Evolutionary conservation across 2,888 invertebrate species (phyloP).

Genomic region (Meliscaeva auricollis): DNA sequence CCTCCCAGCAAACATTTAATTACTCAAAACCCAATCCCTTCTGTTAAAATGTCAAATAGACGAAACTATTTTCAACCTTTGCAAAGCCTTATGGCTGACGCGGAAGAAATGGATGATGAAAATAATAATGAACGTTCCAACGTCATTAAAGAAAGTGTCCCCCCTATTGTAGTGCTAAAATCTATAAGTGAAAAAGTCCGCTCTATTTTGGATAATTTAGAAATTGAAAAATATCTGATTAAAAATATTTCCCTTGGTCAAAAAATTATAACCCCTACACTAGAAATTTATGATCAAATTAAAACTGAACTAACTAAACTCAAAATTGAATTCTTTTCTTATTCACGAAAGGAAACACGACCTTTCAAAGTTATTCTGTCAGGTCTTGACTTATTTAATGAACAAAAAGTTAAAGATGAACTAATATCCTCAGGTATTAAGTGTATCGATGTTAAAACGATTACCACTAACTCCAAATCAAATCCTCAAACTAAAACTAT

Average conservation of each 20-base stretch:
- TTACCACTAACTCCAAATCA: not conserved
- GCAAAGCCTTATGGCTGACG: slow-evolving; percentile 20
- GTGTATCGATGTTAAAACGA: slow-evolving; percentile 7
- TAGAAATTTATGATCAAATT: slow-evolving; percentile 2
- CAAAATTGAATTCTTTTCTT: not conserved
- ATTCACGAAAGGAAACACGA: not conserved
- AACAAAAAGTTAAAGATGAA: not conserved
- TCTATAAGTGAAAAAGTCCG: slow-evolving; percentile 3
- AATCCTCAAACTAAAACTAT: slow-evolving; percentile 4
- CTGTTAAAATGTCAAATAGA: slow-evolving; percentile 24
- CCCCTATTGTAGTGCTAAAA: slow-evolving; percentile 2
- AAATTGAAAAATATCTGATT: slow-evolving; percentile 16
- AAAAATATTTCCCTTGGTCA: slow-evolving; percentile 36
- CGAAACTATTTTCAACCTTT: slow-evolving; percentile 15
- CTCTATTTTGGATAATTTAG: not conserved
- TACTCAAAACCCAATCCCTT: too few relatives aligned
- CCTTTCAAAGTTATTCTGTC: not conserved
- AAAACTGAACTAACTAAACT: slow-evolving; percentile 11
- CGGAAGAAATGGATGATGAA: not conserved
- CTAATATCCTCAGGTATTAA: not conserved
- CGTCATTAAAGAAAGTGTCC: slow-evolving; percentile 17
- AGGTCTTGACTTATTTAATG: not conserved
- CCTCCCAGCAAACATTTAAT: too few relatives aligned
- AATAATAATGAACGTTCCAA: slow-evolving; percentile 28
- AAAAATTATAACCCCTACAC: too few relatives aligned